A percentile compares a stretch with the other conserved stretches of the same genome.
These are phyloP conservation scores for Mionectes macconnelli DNA, from an alignment of 2,113 vertebrate species.

Conservation along the genomic window DNA sequence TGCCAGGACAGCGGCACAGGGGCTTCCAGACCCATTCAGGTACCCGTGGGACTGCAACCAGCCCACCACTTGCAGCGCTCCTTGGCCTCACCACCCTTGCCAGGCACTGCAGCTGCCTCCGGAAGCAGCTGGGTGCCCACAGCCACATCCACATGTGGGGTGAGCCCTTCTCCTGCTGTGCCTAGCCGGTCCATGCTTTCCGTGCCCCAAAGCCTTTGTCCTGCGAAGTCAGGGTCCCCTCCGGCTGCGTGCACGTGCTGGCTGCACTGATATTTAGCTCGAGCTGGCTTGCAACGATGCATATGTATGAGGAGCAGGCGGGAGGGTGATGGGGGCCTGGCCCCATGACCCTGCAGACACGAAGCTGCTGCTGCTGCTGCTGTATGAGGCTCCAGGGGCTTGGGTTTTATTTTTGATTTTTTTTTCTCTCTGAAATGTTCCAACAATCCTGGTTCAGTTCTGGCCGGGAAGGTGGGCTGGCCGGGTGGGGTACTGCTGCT, in stretches of 20 bases:
- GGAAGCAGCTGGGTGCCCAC: background rate
- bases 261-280: background rate
- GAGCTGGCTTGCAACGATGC: background rate
- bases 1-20: fast-evolving
- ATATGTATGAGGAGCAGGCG: background rate
- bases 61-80: fast-evolving
- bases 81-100: fast-evolving
- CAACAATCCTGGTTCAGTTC: background rate
- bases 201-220: background rate
- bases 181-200: fast-evolving
- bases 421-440: background rate
- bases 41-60: background rate
- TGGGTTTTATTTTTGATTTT: background rate
- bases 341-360: background rate
- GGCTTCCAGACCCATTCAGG: background rate
- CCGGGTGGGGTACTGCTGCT: background rate
- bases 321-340: background rate
- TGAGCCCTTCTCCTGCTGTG: background rate
- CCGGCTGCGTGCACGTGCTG: fast-evolving
- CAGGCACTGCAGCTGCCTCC: background rate
- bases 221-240: background rate
- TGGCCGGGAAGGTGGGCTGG: background rate
- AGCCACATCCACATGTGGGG: fast-evolving
- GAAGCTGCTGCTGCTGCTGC: background rate
- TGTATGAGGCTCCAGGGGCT: background rate